A percentile compares a stretch with the other conserved stretches of the same genome.
Conservation (phyloP, 2,113 vertebrate species). For the Tympanuchus pallidicinctus region DNA sequence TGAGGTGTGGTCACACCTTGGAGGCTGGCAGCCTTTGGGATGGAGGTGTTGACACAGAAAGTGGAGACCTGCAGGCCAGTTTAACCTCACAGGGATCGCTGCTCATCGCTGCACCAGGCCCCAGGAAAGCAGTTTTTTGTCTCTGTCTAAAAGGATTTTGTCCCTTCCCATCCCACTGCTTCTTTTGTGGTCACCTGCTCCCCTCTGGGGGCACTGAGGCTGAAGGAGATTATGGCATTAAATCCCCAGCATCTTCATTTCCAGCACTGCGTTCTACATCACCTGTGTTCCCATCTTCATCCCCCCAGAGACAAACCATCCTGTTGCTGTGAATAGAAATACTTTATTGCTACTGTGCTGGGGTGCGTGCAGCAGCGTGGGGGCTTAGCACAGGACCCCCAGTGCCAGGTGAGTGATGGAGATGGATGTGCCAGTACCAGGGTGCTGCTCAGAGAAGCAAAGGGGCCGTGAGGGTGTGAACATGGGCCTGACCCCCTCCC, state of each 20-base stretch:
- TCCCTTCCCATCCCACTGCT: neutral
- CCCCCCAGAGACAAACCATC: neutral
- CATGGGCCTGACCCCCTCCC: neutral
- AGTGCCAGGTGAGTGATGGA: no score
- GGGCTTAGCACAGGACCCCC: neutral
- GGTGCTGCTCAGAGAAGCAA: neutral
- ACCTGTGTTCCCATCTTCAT: neutral
- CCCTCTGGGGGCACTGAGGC: accelerated
- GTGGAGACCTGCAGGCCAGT: neutral
- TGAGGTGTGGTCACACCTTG: no score
- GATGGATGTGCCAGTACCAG: neutral
- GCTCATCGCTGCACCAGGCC: accelerated
- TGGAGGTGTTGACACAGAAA: no score
- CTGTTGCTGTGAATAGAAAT: neutral
- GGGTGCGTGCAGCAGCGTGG: neutral
- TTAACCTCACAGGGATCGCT: neutral
- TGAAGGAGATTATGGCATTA: neutral
- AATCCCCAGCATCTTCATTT: neutral
- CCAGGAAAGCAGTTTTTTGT: accelerated
- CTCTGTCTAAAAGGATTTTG: neutral
- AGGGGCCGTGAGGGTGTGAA: neutral
- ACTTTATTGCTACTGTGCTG: conserved; percentile 63
- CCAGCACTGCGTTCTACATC: accelerated
- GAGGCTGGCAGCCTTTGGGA: no score
- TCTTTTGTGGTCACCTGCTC: neutral